Percentiles rank a stretch among this genome's conserved stretches.
Evolutionary conservation across 2,113 vertebrate species (phyloP).

Genomic region (Dicaeum eximium): DNA sequence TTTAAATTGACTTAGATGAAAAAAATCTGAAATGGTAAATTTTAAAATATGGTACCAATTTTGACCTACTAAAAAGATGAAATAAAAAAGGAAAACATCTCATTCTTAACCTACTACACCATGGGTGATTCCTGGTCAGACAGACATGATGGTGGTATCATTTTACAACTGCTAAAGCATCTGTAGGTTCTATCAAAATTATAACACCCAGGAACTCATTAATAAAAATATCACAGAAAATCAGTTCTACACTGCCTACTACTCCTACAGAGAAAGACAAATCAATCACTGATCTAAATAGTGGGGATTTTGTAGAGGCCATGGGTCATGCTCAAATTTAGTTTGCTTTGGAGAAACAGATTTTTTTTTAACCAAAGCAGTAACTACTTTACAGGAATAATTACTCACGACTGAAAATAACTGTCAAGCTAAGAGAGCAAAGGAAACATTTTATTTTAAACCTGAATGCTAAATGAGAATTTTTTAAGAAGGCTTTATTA

Average conservation of each 20-base stretch:
- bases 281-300: background rate
- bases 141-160: background rate
- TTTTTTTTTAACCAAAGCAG: background rate
- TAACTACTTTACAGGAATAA: background rate
- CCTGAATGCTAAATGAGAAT: background rate
- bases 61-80: background rate
- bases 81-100: background rate
- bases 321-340: background rate
- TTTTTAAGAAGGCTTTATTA: background rate
- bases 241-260: background rate
- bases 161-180: background rate
- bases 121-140: background rate
- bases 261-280: background rate
- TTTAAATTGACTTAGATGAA: background rate
- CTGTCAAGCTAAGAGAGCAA: background rate
- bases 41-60: background rate
- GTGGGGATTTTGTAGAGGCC: background rate
- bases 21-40: background rate
- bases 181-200: background rate
- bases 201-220: background rate
- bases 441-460: conserved; percentile 12
- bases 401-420: background rate
- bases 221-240: background rate
- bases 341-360: background rate
- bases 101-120: background rate